Percentiles rank a stretch among this genome's conserved stretches.
Conservation (phyloP, 2,888 invertebrate genomes). For the Drosophila algonquin region DNA sequence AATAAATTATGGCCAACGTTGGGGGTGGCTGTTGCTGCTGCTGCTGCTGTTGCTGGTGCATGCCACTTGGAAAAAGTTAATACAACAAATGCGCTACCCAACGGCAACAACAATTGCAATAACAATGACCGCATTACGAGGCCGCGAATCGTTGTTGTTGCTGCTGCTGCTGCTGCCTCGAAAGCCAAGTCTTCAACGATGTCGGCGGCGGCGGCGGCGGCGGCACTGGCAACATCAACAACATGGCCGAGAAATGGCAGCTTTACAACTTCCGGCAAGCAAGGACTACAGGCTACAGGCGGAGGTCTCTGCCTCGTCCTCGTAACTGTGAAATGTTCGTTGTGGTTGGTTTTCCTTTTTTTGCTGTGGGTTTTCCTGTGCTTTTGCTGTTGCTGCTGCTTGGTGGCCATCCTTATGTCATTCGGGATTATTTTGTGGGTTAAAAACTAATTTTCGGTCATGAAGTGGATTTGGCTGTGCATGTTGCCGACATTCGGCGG, state of each 20-base stretch:
- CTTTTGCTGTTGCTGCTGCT: constrained; percentile 26
- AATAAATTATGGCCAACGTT: constrained; percentile 74
- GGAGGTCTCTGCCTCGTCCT: constrained; percentile 17
- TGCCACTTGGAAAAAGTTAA: constrained; percentile 76
- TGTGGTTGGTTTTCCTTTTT: constrained; percentile 31
- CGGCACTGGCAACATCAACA: constrained; percentile 49
- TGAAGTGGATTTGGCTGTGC: constrained; percentile 70
- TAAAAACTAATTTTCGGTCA: constrained; percentile 79
- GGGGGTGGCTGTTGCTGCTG: constrained; percentile 37
- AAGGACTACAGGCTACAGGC: constrained; percentile 35
- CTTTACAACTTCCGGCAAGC: constrained; percentile 81
- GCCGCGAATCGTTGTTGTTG: constrained; percentile 73
- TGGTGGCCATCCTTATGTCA: constrained; percentile 69
- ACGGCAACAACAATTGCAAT: constrained; percentile 49
- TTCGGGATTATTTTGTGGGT: constrained; percentile 80
- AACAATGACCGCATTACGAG: constrained; percentile 77
- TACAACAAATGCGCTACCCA: constrained; percentile 74
- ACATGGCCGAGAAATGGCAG: constrained; percentile 79
- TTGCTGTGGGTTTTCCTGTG: constrained; percentile 8
- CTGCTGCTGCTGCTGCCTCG: constrained; percentile 47
- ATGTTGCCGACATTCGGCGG: constrained; percentile 54
- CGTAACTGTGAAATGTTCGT: constrained; percentile 55
- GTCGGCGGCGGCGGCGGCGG: constrained; percentile 13
- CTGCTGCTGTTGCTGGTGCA: constrained; percentile 37
- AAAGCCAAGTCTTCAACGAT: constrained; percentile 53